Conservation (phyloP, 2,888 invertebrate species). For the Sphinx pinastri region DNA sequence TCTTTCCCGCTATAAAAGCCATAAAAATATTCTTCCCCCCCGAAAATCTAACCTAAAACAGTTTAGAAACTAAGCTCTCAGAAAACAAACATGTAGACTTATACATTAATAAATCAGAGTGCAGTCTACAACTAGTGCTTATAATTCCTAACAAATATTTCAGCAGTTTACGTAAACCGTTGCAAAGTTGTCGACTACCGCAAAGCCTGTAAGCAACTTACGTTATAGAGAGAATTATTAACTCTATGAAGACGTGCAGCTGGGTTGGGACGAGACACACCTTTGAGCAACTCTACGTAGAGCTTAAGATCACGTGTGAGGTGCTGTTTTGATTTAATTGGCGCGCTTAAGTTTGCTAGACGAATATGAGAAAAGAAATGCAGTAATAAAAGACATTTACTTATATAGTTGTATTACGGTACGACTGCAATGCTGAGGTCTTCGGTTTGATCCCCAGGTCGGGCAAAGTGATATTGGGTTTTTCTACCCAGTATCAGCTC, state of each 20-base stretch:
- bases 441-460: too few species aligned
- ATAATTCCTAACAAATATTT: background rate
- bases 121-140: background rate
- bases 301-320: too few species aligned
- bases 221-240: slow-evolving; percentile 18
- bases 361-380: too few species aligned
- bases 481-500: too few species aligned
- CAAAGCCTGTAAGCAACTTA: background rate
- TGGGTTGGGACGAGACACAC: background rate
- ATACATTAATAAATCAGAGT: background rate
- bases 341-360: background rate
- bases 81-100: background rate
- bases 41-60: too few species aligned
- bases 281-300: background rate
- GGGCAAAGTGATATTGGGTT: too few species aligned
- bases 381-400: too few species aligned
- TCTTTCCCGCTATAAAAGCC: too few species aligned
- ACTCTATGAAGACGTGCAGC: background rate
- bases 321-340: background rate
- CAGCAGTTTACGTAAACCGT: background rate
- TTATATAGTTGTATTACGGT: too few species aligned
- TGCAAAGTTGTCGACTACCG: background rate
- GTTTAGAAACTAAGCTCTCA: too few species aligned
- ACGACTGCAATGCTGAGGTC: too few species aligned
- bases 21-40: too few species aligned